Percentiles rank a stretch among this genome's conserved stretches.
These are phyloP conservation scores for Ridgeia piscesae DNA, from an alignment of 1,140 invertebrate species.

Conservation along the genomic window DNA sequence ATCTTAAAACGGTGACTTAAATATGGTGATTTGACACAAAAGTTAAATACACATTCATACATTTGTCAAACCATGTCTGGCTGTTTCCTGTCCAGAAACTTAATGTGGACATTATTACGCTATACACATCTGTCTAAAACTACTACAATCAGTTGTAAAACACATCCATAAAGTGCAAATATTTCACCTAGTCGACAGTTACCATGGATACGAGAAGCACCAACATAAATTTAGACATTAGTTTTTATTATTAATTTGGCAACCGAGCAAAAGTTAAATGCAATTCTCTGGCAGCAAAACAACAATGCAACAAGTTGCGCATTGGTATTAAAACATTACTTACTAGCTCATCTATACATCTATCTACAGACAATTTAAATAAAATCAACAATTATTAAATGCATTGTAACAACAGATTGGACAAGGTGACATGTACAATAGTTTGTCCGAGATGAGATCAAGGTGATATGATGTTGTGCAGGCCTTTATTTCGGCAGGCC, in stretches of 20 bases:
- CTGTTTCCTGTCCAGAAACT: too few species aligned
- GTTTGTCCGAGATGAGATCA: not conserved
- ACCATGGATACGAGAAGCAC: not conserved
- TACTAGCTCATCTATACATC: not conserved
- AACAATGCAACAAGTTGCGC: not conserved
- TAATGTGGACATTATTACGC: too few species aligned
- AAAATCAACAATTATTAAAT: not conserved
- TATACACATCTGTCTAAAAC: not conserved
- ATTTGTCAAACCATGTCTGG: not conserved
- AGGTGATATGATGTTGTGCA: not conserved
- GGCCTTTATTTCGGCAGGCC: slow-evolving; percentile 27
- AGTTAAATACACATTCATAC: not conserved
- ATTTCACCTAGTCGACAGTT: not conserved
- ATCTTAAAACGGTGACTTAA: not conserved
- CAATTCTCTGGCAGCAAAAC: not conserved
- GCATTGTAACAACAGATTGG: not conserved
- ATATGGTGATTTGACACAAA: not conserved
- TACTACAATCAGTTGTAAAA: not conserved
- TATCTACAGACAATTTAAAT: not conserved
- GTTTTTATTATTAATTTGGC: not conserved
- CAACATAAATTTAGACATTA: not conserved
- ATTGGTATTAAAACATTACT: not conserved
- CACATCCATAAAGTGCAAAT: not conserved
- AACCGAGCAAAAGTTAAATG: not conserved
- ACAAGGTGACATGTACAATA: not conserved